Conservation (phyloP, 2,797 vertebrate genomes). For the Cynopterus sphinx region DNA sequence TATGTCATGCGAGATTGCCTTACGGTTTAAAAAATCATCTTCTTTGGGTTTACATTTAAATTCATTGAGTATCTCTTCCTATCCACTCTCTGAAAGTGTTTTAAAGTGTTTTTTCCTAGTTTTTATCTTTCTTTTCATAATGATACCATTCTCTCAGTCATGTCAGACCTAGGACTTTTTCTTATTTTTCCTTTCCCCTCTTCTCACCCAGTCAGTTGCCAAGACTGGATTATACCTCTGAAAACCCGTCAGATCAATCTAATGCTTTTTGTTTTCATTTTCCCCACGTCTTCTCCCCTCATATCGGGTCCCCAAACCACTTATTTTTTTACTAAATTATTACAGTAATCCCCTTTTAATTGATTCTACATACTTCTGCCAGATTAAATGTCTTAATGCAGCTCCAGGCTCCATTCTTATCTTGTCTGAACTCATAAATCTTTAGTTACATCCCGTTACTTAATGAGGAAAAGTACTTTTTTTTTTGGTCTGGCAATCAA, state of each 20-base stretch:
- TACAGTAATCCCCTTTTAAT: not conserved
- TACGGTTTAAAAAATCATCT: not conserved
- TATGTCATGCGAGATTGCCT: not conserved
- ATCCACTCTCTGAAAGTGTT: not conserved
- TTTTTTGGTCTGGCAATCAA: not conserved
- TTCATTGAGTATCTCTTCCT: not conserved
- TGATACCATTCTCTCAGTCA: not conserved
- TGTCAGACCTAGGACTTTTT: not conserved
- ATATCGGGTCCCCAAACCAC: not conserved
- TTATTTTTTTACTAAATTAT: conserved; percentile 4
- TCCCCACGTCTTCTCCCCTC: not conserved
- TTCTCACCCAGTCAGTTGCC: not conserved
- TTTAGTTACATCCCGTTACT: not conserved
- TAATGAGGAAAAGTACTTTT: not conserved
- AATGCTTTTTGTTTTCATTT: conserved; percentile 4
- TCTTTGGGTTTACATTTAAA: conserved; percentile 16
- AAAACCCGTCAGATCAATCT: not conserved
- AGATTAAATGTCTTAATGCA: not conserved
- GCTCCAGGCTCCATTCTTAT: not conserved
- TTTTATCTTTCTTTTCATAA: not conserved
- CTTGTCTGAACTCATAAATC: not conserved
- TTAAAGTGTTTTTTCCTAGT: not conserved
- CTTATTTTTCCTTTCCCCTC: not conserved
- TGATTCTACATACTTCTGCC: not conserved
- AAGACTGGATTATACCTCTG: not conserved